Evolutionary conservation across 1,140 invertebrate species (phyloP), one percentile per base, ranked within the genome.

Genomic region (Drosophila yakuba): DNA sequence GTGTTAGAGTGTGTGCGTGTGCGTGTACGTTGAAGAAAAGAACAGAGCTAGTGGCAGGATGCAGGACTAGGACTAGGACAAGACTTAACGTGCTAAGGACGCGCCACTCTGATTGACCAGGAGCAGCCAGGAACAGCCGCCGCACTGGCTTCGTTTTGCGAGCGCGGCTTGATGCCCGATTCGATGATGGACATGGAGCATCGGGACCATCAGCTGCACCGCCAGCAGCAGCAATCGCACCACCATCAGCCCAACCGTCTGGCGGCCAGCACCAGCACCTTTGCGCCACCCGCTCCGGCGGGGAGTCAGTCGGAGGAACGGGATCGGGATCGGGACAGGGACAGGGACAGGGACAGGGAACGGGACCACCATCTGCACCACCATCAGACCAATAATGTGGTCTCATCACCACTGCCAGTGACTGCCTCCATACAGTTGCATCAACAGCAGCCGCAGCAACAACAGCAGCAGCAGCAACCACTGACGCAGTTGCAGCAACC

Each of bases 181-280:
- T 88, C 83, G 59, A 88, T 88, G 83, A 88, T 88, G 84, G 83
- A 88, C 41, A 88, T 88, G 83, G 83, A 88, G 79, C 83, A 88
- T 66, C 79, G 83, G 51, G 83, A 86, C 78, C 83, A 88, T 56
- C 83, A 88, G 54, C 54, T 89, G 45, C 83, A 86, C 69, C 82
- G 82, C 4, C 82, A 88, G 58, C 83, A 76, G 52, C 52, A 79
- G 52, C 83, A 81, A 63, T 28, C 23, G 47, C 79, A 81, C 0
- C 83, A 88, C 72, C 81, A 84, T 28, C 81, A 74, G 54, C 74
- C 74, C 12, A n/a, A 39, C 35, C 84, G 52, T 43, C 62, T 71
- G 15, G 62, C 75, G 25, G 58, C 79, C 2, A 78, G 64, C 55
- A 63, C 60, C 11, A 89, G 83, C 54, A 83, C 75, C 15, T 85